A percentile compares a stretch with the other conserved stretches of the same genome.
Conservation (phyloP, 2,113 vertebrate species). For the Taurulus bubalis region DNA sequence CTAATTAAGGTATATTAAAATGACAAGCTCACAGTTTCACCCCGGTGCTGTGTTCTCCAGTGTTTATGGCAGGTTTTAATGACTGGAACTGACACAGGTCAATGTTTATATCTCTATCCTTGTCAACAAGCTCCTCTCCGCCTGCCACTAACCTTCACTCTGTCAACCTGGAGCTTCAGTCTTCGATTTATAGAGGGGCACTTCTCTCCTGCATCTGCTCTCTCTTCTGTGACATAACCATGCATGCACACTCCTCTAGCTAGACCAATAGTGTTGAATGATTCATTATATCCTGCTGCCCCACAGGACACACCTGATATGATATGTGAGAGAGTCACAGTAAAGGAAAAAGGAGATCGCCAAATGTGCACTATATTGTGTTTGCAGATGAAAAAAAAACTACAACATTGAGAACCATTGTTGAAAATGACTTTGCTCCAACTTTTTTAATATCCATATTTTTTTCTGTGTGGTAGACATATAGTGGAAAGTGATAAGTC, state of each 20-base stretch:
- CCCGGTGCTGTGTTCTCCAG: neutral
- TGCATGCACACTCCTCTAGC: neutral
- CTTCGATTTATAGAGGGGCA: conserved; percentile 9
- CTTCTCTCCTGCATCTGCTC: neutral
- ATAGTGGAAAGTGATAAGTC: conserved; percentile 1
- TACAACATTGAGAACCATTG: neutral
- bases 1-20: neutral
- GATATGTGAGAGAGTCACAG: neutral
- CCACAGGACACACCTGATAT: neutral
- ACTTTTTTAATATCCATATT: neutral
- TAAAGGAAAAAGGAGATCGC: neutral
- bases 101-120: conserved; percentile 29
- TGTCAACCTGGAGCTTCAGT: neutral
- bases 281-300: conserved; percentile 7
- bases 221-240: neutral
- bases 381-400: neutral
- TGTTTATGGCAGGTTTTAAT: conserved; percentile 1
- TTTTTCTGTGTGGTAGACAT: neutral
- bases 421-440: neutral
- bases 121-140: conserved; percentile 31
- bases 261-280: conserved; percentile 15
- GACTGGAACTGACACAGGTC: conserved; percentile 29
- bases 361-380: neutral
- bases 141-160: conserved; percentile 26
- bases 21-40: conserved; percentile 22